These are phyloP conservation scores for Halcyon smyrnensis DNA, from an alignment of 2,797 vertebrate species.

Conservation along the genomic window DNA sequence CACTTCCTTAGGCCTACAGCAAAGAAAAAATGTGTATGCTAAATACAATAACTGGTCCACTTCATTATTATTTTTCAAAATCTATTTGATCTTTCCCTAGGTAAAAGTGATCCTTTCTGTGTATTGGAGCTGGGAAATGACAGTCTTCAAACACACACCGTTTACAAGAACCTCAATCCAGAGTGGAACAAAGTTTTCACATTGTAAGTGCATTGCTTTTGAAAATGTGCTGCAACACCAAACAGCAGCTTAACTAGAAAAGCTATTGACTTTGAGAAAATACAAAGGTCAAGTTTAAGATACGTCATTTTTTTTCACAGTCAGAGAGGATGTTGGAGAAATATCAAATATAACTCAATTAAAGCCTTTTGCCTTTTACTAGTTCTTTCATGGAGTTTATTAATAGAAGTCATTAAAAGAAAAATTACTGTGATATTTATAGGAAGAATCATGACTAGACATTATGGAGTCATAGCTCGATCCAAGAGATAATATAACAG, in stretches of 20 bases:
- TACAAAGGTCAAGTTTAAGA: constrained; percentile 50
- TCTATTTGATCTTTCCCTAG: constrained; percentile 73
- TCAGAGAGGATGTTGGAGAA: constrained; percentile 35
- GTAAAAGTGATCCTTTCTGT: constrained; percentile 94
- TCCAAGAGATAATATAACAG: constrained; percentile 52
- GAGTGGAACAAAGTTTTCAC: constrained; percentile 96
- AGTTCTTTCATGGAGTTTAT: constrained; percentile 55
- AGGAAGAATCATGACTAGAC: constrained; percentile 63
- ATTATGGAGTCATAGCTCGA: constrained; percentile 61
- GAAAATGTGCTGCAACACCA: not conserved
- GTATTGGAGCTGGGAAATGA: constrained; percentile 91
- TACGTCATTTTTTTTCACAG: constrained; percentile 12
- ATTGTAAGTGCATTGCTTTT: constrained; percentile 84
- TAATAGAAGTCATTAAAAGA: constrained; percentile 71
- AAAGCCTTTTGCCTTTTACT: constrained; percentile 61
- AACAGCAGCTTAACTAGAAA: not conserved
- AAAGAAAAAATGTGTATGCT: not conserved
- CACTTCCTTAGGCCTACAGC: not conserved
- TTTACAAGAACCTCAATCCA: constrained; percentile 92
- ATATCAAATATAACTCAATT: constrained; percentile 58
- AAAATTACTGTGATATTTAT: constrained; percentile 69
- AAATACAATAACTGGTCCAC: not conserved
- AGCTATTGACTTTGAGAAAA: constrained; percentile 26
- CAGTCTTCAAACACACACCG: constrained; percentile 91
- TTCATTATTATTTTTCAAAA: not conserved